Evolutionary conservation across 2,888 invertebrate species (phyloP).

Genomic region (Troides oblongomaculatus): DNA sequence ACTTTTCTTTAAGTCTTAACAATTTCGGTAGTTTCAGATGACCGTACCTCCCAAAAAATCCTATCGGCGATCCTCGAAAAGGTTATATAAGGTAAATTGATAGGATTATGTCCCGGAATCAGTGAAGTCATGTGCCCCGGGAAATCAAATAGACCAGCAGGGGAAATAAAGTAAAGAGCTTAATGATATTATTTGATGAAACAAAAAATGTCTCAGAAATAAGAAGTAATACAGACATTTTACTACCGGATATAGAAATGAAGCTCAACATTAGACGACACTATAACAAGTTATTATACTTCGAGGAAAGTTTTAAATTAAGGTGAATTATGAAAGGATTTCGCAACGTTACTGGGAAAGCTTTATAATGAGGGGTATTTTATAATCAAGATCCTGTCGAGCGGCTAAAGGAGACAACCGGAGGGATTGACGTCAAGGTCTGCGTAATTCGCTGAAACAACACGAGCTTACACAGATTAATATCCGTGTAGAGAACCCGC

Average conservation of each 20-base stretch:
- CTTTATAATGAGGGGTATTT: background rate
- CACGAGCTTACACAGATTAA: slow-evolving; percentile 10
- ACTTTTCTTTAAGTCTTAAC: background rate
- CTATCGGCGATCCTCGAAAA: slow-evolving; percentile 16
- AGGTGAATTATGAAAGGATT: too few relatives aligned
- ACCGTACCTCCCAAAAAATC: slow-evolving; percentile 5
- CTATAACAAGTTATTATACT: too few relatives aligned
- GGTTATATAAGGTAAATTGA: slow-evolving; percentile 21
- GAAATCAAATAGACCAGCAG: slow-evolving; percentile 7
- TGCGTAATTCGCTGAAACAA: slow-evolving; percentile 1
- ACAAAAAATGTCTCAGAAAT: too few relatives aligned
- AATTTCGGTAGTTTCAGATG: slow-evolving; percentile 4
- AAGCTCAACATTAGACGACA: too few relatives aligned
- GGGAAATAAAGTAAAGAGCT: background rate
- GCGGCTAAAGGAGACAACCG: background rate
- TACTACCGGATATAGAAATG: too few relatives aligned
- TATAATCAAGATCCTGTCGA: background rate
- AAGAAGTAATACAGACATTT: too few relatives aligned
- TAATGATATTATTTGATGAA: background rate
- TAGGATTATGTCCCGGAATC: slow-evolving; percentile 12
- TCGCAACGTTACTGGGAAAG: too few relatives aligned
- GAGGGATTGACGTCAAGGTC: slow-evolving; percentile 1
- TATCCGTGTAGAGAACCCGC: slow-evolving; percentile 3
- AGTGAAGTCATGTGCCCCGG: slow-evolving; percentile 10
- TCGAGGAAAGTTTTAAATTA: too few relatives aligned